Conservation (phyloP, 2,113 vertebrate genomes). For the Cygnus atratus region DNA sequence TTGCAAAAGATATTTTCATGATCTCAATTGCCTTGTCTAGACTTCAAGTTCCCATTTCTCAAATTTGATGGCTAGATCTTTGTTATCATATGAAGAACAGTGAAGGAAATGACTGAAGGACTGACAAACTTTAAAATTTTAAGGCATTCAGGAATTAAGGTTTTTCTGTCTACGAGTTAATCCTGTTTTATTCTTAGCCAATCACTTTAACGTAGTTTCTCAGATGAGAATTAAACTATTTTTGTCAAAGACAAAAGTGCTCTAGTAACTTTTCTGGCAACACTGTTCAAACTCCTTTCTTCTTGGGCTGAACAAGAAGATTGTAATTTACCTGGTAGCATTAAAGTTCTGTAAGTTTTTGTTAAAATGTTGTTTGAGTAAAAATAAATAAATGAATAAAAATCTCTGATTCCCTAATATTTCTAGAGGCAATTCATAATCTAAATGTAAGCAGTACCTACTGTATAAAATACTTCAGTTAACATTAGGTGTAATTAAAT, state of each 20-base stretch:
- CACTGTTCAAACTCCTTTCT: slow-evolving; percentile 29
- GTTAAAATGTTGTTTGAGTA: not conserved
- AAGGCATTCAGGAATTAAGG: slow-evolving; percentile 4
- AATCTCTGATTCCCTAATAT: not conserved
- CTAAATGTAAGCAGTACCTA: not conserved
- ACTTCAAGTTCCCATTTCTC: slow-evolving; percentile 17
- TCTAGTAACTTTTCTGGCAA: slow-evolving; percentile 22
- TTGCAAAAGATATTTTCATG: not conserved
- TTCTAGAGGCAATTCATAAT: slow-evolving; percentile 6
- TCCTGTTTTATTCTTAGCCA: slow-evolving; percentile 54
- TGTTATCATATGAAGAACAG: not conserved
- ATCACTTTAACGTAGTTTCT: not conserved
- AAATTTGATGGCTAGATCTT: slow-evolving; percentile 7
- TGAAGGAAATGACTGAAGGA: slow-evolving; percentile 1
- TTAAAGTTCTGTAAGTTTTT: slow-evolving; percentile 39
- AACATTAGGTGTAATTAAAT: not conserved
- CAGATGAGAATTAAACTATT: slow-evolving; percentile 53
- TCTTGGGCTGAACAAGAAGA: slow-evolving; percentile 28
- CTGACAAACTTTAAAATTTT: slow-evolving; percentile 13
- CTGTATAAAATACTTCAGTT: not conserved
- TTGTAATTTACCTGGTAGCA: slow-evolving; percentile 38
- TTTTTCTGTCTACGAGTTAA: slow-evolving; percentile 40
- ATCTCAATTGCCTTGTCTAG: not conserved
- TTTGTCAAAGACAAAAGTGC: slow-evolving; percentile 53
- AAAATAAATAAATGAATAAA: not conserved